A percentile compares a stretch with the other conserved stretches of the same genome.
phyloP scores from a whole-genome alignment of 1,140 invertebrate genomes.

The Cyrtorhinus lividipennis region DNA sequence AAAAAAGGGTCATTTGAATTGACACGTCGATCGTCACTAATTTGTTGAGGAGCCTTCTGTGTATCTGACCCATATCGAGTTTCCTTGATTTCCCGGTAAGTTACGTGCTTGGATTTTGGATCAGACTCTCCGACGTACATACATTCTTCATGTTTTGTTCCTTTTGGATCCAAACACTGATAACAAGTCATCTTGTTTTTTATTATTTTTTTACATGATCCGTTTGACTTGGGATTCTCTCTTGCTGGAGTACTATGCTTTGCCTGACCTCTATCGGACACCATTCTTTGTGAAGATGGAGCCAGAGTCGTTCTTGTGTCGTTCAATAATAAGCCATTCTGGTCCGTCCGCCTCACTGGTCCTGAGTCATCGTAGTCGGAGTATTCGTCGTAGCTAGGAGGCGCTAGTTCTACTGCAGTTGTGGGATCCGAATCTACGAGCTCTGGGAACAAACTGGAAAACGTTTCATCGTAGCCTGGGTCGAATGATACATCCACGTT shows the following conservation, averaged over 20 bases:
- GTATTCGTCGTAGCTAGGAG: not conserved
- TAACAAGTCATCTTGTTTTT: slow-evolving; percentile 60
- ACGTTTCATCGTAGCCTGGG: slow-evolving; percentile 30
- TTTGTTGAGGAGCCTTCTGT: not conserved
- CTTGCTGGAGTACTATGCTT: not conserved
- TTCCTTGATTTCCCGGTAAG: slow-evolving; percentile 24
- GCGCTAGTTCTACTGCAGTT: not conserved
- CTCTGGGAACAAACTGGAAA: slow-evolving; percentile 31
- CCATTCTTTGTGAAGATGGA: not conserved
- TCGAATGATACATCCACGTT: not conserved
- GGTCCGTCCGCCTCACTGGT: not conserved
- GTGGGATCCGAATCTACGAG: slow-evolving; percentile 19
- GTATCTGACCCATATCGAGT: slow-evolving; percentile 14
- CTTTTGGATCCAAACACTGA: slow-evolving; percentile 46
- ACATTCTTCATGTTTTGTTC: slow-evolving; percentile 54
- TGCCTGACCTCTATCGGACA: too few species aligned
- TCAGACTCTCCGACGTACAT: slow-evolving; percentile 45
- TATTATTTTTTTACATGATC: slow-evolving; percentile 34
- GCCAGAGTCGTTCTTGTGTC: not conserved
- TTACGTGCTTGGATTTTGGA: slow-evolving; percentile 23
- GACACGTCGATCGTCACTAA: not conserved
- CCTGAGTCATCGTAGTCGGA: slow-evolving; percentile 19
- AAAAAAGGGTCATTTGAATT: not conserved
- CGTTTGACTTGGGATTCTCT: not conserved
- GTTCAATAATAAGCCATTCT: not conserved